phyloP scores from a whole-genome alignment of 2,113 vertebrate genomes.

The Gopherus evgoodei region DNA sequence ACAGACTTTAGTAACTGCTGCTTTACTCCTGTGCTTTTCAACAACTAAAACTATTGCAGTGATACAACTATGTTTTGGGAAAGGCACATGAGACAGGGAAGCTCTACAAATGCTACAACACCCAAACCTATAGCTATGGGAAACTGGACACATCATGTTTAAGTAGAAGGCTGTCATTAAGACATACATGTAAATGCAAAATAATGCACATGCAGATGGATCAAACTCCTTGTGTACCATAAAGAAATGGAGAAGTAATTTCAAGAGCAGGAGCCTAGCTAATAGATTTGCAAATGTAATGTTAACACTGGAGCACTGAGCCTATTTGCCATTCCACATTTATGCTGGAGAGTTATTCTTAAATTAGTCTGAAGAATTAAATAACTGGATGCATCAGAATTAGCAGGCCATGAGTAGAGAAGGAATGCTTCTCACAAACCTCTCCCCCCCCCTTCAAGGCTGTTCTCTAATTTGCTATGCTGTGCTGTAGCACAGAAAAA shows the following conservation, averaged over 20 bases:
- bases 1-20: neutral
- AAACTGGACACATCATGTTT: neutral
- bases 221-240: neutral
- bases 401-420: neutral
- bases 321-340: neutral
- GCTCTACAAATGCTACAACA: neutral
- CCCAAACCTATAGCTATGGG: accelerated
- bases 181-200: neutral
- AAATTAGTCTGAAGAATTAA: neutral
- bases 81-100: neutral
- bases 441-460: neutral
- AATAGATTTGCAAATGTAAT: neutral
- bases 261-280: neutral
- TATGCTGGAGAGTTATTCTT: neutral
- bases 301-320: neutral
- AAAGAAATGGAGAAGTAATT: neutral
- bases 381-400: neutral
- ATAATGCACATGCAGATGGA: neutral
- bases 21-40: neutral
- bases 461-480: slow-evolving; percentile 25
- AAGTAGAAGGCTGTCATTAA: neutral
- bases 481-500: slow-evolving; percentile 2
- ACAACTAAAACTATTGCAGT: neutral
- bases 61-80: neutral
- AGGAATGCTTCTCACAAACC: neutral